These are phyloP conservation scores for Triplophysa siluroides DNA, from an alignment of 2,113 vertebrate species.

Conservation along the genomic window DNA sequence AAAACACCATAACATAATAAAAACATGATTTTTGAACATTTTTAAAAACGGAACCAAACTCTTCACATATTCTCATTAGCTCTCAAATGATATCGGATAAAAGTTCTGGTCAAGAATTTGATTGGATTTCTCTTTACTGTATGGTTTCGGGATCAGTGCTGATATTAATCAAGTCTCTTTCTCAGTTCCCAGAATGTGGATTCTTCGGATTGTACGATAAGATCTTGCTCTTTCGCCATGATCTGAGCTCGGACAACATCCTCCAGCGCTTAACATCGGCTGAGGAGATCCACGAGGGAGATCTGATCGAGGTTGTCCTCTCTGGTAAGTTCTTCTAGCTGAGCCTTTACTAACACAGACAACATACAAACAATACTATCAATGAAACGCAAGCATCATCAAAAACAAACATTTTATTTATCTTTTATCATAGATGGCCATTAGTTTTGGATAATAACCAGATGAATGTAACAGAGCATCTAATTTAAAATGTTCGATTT, in stretches of 20 bases:
- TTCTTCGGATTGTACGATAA: conserved; percentile 99
- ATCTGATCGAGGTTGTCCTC: conserved; percentile 95
- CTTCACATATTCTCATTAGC: background rate
- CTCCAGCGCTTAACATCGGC: conserved; percentile 91
- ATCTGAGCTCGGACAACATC: conserved; percentile 96
- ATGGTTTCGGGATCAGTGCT: background rate
- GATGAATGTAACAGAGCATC: too few species aligned
- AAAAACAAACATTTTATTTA: too few species aligned
- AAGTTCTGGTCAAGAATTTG: background rate
- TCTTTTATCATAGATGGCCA: too few species aligned
- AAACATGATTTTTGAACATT: too few species aligned
- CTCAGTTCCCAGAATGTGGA: conserved; percentile 96
- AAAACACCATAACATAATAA: too few species aligned
- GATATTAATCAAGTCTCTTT: conserved; percentile 39
- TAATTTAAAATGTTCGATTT: too few species aligned
- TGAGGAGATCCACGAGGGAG: conserved; percentile 95
- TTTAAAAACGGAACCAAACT: background rate
- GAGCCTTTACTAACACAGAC: background rate
- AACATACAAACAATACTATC: background rate
- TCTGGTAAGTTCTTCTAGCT: conserved; percentile 78
- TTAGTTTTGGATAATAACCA: too few species aligned
- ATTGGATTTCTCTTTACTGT: background rate
- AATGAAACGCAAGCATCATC: too few species aligned
- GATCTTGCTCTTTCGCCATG: conserved; percentile 96
- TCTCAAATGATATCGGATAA: background rate